phyloP scores from a whole-genome alignment of 1,140 invertebrate genomes.

The Cataglyphis hispanica region DNA sequence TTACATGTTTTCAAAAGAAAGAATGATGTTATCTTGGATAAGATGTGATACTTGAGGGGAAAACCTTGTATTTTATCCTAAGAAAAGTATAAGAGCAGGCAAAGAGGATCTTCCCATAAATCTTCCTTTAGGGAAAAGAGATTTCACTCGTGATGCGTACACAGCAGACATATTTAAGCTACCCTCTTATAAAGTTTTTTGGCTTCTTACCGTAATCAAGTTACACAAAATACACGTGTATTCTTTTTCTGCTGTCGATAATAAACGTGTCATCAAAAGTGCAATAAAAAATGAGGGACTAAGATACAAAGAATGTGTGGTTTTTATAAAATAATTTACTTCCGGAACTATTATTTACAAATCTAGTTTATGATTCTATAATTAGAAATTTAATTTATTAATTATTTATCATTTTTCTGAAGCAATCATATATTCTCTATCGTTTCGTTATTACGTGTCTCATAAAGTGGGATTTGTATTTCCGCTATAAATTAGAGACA shows the following conservation, averaged over 20 bases:
- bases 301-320: not conserved
- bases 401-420: not conserved
- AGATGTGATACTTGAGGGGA: not conserved
- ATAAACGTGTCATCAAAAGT: conserved; percentile 53
- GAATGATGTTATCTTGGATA: not conserved
- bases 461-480: conserved; percentile 27
- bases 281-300: not conserved
- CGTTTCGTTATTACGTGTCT: conserved; percentile 14
- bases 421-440: not conserved
- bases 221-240: not conserved
- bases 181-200: not conserved
- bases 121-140: conserved; percentile 11
- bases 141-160: conserved; percentile 30
- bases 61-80: conserved; percentile 1
- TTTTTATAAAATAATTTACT: conserved; percentile 1
- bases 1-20: not conserved
- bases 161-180: conserved; percentile 20
- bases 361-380: not conserved
- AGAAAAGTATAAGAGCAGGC: conserved; percentile 13
- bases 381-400: not conserved
- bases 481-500: conserved; percentile 37
- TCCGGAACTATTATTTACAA: not conserved
- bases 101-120: not conserved
- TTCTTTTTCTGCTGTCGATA: not conserved
- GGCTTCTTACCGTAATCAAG: conserved; percentile 31